Evolutionary conservation across 2,888 invertebrate genomes (phyloP).

Genomic region (Drosophila kambysellisi): DNA sequence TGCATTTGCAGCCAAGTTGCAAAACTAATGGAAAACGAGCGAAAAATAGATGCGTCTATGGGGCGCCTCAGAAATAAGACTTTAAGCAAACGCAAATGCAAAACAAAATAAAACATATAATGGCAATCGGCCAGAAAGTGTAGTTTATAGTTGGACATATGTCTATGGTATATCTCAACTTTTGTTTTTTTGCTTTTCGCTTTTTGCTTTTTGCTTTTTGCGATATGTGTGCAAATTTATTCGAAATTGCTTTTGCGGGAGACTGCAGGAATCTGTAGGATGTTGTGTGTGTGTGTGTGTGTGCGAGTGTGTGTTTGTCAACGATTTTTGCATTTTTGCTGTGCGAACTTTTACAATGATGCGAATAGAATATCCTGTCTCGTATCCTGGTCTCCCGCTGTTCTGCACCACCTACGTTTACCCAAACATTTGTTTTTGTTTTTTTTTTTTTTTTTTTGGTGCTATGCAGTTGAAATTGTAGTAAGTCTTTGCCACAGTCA

Average conservation of each 20-base stretch:
- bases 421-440: slow-evolving; percentile 40
- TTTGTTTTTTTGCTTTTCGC: background rate
- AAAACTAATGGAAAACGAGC: slow-evolving; percentile 33
- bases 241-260: slow-evolving; percentile 17
- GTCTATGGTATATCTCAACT: background rate
- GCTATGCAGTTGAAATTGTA: slow-evolving; percentile 54
- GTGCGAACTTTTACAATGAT: slow-evolving; percentile 34
- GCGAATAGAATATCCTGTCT: slow-evolving; percentile 30
- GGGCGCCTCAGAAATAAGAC: slow-evolving; percentile 9
- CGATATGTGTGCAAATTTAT: slow-evolving; percentile 16
- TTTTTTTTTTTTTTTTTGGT: slow-evolving; percentile 19
- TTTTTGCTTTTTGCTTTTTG: background rate
- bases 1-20: slow-evolving; percentile 16
- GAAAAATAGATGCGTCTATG: slow-evolving; percentile 21
- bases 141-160: slow-evolving; percentile 27
- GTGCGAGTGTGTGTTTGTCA: slow-evolving; percentile 1
- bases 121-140: slow-evolving; percentile 55
- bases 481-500: slow-evolving; percentile 47
- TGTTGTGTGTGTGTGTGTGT: background rate
- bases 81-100: background rate
- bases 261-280: slow-evolving; percentile 7
- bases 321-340: slow-evolving; percentile 48
- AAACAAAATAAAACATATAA: slow-evolving; percentile 9
- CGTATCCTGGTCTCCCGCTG: slow-evolving; percentile 10
- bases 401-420: slow-evolving; percentile 2